Base-by-base conservation (phyloP, 2,113 vertebrate genomes). In the Pogonocichla stellata region DNA sequence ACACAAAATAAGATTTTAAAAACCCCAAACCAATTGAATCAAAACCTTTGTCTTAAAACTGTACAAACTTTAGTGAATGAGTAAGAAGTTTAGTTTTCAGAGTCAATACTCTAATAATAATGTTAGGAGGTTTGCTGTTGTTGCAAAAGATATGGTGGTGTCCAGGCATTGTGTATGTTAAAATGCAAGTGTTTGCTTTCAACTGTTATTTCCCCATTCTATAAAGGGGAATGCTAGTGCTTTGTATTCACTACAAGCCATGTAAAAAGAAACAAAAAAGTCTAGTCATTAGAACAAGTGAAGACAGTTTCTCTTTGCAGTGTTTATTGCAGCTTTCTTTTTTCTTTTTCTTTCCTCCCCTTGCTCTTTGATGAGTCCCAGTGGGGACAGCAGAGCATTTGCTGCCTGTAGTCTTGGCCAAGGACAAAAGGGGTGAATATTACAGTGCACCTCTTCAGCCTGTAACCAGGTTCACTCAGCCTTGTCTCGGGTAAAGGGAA, bases 131-230 rank as follows among this genome's bases (percentile, higher is more conserved):
- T 60, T 66, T 90, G 71, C 67, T 83, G n/a, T 42, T 70, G 42
- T 58, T 77, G 71, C 45, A 80, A 65, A 90, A 38, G 92, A n/a
- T 61, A 34, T 80, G 71, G 58, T 77, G 36, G 18, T 70, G 71
- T 71, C 86, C 67, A 83, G 87, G 19, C 40, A 61, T 54, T 69
- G 42, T 58, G 50, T 61, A 34, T 23, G 22, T 64, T 90, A 81
- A 90, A 91, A 80, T 92, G 75, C 11, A 48, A 72, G 23, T 88
- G 60, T 94, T 95, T 93, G 86, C 86, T 86, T 96, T 77, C 62
- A 92, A 54, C 60, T 90, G 86, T 74, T 79, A 74, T 66, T 93
- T 95, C 80, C 42, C 47, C 29, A 36, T 66, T 90, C 29, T 58
- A 43, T 33, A 70, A 92, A 88, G 86, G 28, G 22, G 31, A 93